A percentile compares a stretch with the other conserved stretches of the same genome.
These are phyloP conservation scores for Mesoclemmys tuberculata DNA, from an alignment of 2,113 vertebrate species.

Conservation along the genomic window DNA sequence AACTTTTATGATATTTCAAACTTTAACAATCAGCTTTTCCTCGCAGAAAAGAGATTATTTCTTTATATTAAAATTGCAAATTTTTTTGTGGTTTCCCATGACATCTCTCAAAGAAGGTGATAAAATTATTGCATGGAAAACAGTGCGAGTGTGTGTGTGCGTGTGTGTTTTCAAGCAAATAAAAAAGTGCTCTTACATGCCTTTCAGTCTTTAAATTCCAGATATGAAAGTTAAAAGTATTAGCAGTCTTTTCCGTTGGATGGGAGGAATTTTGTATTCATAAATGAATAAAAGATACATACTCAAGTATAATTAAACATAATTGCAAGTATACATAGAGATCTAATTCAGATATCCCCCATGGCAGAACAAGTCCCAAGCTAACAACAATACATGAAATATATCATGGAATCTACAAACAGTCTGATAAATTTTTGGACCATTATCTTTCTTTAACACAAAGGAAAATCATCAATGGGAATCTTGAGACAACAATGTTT, in stretches of 20 bases:
- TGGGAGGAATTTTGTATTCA: slow-evolving; percentile 42
- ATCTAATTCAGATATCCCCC: slow-evolving; percentile 1
- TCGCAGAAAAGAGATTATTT: slow-evolving; percentile 29
- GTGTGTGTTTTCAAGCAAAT: neutral
- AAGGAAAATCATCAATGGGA: slow-evolving; percentile 43
- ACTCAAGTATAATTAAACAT: slow-evolving; percentile 60
- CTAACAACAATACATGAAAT: slow-evolving; percentile 4
- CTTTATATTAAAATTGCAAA: slow-evolving; percentile 23
- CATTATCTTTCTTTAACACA: slow-evolving; percentile 27
- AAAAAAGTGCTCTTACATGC: neutral
- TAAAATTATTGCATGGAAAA: neutral
- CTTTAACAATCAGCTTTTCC: slow-evolving; percentile 58
- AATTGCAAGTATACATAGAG: slow-evolving; percentile 24
- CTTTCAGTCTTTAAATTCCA: slow-evolving; percentile 36
- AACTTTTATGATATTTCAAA: slow-evolving; percentile 70
- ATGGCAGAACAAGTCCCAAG: neutral
- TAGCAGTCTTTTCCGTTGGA: neutral
- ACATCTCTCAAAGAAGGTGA: slow-evolving; percentile 17
- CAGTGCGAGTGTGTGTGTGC: neutral
- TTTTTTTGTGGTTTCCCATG: neutral
- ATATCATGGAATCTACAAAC: neutral
- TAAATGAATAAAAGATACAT: slow-evolving; percentile 57
- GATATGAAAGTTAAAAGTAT: slow-evolving; percentile 43
- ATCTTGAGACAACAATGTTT: slow-evolving; percentile 63
- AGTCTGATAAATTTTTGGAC: neutral